Percentiles rank a stretch among this genome's conserved stretches.
Conservation (phyloP, 2,797 vertebrate genomes). For the Sylvilagus floridanus region DNA sequence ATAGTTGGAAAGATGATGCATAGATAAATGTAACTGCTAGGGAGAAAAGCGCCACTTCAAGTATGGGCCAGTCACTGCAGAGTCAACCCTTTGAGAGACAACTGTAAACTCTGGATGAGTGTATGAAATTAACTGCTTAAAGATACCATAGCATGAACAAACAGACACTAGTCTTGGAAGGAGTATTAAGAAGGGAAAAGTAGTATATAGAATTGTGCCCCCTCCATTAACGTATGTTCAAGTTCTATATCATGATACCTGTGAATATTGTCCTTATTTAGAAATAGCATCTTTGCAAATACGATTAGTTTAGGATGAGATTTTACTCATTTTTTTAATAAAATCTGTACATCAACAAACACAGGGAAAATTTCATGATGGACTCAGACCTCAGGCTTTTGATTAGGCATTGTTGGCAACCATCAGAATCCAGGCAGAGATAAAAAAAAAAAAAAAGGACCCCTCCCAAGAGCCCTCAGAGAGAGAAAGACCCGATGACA, state of each 20-base stretch:
- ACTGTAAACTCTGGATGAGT: neutral
- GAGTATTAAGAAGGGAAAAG: neutral
- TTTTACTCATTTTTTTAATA: neutral
- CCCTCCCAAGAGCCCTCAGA: neutral
- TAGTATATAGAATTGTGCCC: neutral
- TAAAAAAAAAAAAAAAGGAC: neutral
- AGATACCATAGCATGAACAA: neutral
- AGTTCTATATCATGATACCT: neutral
- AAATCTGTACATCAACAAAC: neutral
- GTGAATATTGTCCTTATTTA: neutral
- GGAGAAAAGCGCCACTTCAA: neutral
- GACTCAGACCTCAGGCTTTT: neutral
- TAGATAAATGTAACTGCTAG: neutral
- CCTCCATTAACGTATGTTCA: neutral
- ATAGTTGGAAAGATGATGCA: no score
- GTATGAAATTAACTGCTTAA: neutral
- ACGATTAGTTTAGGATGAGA: neutral
- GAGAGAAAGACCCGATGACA: neutral
- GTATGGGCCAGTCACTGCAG: neutral
- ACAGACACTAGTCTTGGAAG: neutral
- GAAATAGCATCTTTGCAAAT: neutral
- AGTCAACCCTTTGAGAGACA: neutral
- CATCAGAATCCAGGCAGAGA: neutral
- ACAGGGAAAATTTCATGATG: neutral
- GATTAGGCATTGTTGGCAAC: neutral